These are phyloP conservation scores for Zygothrica quintamaculata DNA, from an alignment of 2,888 invertebrate genomes.

Conservation along the genomic window DNA sequence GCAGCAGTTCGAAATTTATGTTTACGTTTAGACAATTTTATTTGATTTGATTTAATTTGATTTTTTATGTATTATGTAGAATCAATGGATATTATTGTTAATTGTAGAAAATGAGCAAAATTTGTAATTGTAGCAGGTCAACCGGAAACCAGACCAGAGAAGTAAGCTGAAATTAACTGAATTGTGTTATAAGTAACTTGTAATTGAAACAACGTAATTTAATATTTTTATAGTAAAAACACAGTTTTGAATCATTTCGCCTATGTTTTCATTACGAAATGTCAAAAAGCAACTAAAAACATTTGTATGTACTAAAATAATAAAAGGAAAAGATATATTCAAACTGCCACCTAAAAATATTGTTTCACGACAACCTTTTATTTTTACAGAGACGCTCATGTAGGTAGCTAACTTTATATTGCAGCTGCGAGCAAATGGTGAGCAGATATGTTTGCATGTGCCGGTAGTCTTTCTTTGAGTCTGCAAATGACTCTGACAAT, in stretches of 20 bases:
- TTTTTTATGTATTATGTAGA: conserved; percentile 44
- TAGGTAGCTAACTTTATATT: conserved; percentile 5
- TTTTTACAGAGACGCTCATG: conserved; percentile 19
- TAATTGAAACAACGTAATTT: conserved; percentile 60
- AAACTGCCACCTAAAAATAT: conserved; percentile 30
- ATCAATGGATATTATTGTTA: conserved; percentile 49
- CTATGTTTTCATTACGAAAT: conserved; percentile 46
- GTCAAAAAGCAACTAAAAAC: conserved; percentile 29
- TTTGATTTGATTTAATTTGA: conserved; percentile 34
- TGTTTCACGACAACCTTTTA: too few species aligned
- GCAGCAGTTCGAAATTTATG: conserved; percentile 53
- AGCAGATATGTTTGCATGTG: conserved; percentile 2
- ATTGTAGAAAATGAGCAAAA: conserved; percentile 37
- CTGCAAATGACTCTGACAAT: conserved; percentile 33
- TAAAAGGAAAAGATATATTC: conserved; percentile 64
- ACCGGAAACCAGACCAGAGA: conserved; percentile 27
- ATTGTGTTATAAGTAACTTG: conserved; percentile 53
- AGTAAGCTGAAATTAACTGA: conserved; percentile 61
- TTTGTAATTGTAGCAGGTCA: conserved; percentile 51
- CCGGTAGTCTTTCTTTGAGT: neutral
- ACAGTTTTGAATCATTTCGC: conserved; percentile 62
- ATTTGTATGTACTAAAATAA: conserved; percentile 49
- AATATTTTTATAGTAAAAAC: conserved; percentile 68
- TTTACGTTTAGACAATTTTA: conserved; percentile 56
- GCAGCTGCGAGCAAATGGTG: conserved; percentile 26